Evolutionary conservation across 2,888 invertebrate genomes (phyloP).

Genomic region (Chloromyia formosa): DNA sequence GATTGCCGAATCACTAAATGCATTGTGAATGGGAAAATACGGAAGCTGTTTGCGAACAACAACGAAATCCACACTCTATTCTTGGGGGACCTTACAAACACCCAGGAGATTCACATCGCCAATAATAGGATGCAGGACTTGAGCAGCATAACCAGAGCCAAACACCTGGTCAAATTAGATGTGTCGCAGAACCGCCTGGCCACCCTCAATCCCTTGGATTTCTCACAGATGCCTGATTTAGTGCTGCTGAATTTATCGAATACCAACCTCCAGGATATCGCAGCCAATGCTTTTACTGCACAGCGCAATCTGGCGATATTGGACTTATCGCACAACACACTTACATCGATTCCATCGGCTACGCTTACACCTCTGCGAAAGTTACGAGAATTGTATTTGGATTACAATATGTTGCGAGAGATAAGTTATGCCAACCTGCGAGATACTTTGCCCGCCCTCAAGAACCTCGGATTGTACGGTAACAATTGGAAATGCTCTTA

Average conservation of each 20-base stretch:
- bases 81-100: constrained; percentile 8
- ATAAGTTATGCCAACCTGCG: background rate
- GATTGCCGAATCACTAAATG: constrained; percentile 10
- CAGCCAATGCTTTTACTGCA: background rate
- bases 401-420: constrained; percentile 3
- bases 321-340: constrained; percentile 26
- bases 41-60: constrained; percentile 26
- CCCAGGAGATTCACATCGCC: constrained; percentile 13
- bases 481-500: constrained; percentile 32
- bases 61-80: constrained; percentile 7
- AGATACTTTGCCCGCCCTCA: background rate
- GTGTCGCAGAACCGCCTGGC: constrained; percentile 15
- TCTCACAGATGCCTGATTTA: constrained; percentile 18
- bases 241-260: constrained; percentile 12
- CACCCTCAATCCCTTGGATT: constrained; percentile 13
- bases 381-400: constrained; percentile 22
- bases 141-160: background rate
- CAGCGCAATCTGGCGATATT: background rate
- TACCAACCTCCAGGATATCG: background rate
- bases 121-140: constrained; percentile 26
- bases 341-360: background rate
- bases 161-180: constrained; percentile 20
- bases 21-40: constrained; percentile 27
- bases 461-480: constrained; percentile 23
- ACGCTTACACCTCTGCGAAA: constrained; percentile 1